Percentiles rank a stretch among this genome's conserved stretches.
These are phyloP conservation scores for Menidia beryllina DNA, from an alignment of 2,113 vertebrate genomes.

Conservation along the genomic window DNA sequence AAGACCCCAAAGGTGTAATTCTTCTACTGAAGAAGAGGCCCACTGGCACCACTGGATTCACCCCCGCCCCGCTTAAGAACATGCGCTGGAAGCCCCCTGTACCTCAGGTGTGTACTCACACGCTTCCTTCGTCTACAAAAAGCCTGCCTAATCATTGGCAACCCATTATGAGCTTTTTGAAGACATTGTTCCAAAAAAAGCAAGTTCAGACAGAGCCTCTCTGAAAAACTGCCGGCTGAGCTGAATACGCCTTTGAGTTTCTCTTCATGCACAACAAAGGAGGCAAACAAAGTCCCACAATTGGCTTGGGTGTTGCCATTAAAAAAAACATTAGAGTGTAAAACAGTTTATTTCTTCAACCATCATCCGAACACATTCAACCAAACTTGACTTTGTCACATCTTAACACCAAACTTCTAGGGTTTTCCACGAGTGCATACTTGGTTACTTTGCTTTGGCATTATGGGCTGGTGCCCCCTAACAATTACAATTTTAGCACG, in stretches of 20 bases:
- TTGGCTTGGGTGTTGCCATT: slow-evolving; percentile 1
- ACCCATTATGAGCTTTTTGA: slow-evolving; percentile 64
- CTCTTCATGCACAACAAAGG: slow-evolving; percentile 13
- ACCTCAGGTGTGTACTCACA: slow-evolving; percentile 85
- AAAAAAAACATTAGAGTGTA: neutral
- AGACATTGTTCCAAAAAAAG: slow-evolving; percentile 48
- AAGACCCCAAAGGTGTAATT: slow-evolving; percentile 90
- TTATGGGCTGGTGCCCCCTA: too few relatives aligned
- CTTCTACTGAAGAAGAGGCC: slow-evolving; percentile 96
- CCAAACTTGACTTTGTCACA: slow-evolving; percentile 25
- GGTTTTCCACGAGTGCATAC: too few relatives aligned
- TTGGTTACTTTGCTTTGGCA: too few relatives aligned
- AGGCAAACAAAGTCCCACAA: slow-evolving; percentile 35
- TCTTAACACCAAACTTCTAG: slow-evolving; percentile 36
- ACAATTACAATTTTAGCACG: too few relatives aligned
- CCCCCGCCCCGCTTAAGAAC: slow-evolving; percentile 95
- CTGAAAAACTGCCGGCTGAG: slow-evolving; percentile 33
- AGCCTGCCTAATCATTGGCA: slow-evolving; percentile 38
- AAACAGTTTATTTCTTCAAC: neutral
- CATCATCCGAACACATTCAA: slow-evolving; percentile 56
- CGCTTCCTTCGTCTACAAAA: slow-evolving; percentile 7
- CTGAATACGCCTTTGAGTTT: slow-evolving; percentile 1
- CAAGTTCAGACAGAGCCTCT: slow-evolving; percentile 67
- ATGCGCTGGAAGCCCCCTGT: slow-evolving; percentile 94
- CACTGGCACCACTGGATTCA: slow-evolving; percentile 89